Base-by-base conservation (phyloP, 1,140 invertebrate species). In the Neoseiulus cucumeris region DNA sequence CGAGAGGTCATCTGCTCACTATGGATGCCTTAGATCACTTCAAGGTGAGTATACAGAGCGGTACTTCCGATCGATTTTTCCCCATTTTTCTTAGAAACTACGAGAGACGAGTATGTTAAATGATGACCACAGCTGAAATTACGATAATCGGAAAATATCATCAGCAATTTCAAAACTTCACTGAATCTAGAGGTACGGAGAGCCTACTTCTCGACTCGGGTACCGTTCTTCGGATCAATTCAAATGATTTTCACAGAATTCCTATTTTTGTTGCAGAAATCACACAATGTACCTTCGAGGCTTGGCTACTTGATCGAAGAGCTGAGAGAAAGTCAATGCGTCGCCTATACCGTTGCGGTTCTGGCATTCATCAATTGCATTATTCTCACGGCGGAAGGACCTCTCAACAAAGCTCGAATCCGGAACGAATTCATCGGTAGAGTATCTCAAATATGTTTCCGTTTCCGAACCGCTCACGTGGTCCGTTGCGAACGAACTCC, bases 341-440 rank as follows among this genome's bases (percentile, higher is more conserved):
- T 85, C 30, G 88, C 92, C 72, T 95, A 94, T 79, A 87, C 87
- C 79, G 89, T 87, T 5, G 86, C 89, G 12, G 76, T 96, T 51
- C 79, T 95, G 70, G 89, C 89, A 44, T 93, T 95, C 77, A 85
- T 95, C 76, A 96, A 96, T 80, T 94, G 90, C 75, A 82, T 95
- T 72, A 87, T 96, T 72, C 89, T 93, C 71, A 89, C 88, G n/a
- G 88, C 87, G 9, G 83, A 86, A 17, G 81, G 85, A 18, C 79
- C 92, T 47, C 85, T 87, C 67, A 89, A 94, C 70, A 80, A 91
- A 68, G 85, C 89, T 66, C 79, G 87, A 68, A 84, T 95, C 67
- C 81, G 92, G 70, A 94, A 92, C 74, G 91, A 95, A 77, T 93
- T 94, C 74, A 88, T 94, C 72, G 91, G 90, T 93, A 75, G 82